Conservation (phyloP, 2,113 vertebrate genomes). For the Apaloderma vittatum region DNA sequence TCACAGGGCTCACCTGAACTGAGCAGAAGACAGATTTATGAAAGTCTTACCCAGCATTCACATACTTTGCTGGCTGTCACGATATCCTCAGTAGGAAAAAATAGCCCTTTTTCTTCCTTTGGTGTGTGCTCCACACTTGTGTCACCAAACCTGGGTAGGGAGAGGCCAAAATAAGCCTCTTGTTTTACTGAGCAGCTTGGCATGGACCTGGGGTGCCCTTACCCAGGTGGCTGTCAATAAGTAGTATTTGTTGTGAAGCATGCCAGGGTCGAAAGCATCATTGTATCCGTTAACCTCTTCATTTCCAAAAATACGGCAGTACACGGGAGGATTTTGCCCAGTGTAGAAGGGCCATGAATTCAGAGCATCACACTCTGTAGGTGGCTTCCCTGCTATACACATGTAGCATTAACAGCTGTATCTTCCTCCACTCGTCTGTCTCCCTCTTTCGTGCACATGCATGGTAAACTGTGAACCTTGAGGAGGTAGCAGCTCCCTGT, state of each 20-base stretch:
- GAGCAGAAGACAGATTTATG: neutral
- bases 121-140: neutral
- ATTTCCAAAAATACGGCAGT: neutral
- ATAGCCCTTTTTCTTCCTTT: neutral
- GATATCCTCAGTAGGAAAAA: neutral
- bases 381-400: neutral
- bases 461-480: neutral
- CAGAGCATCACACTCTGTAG: neutral
- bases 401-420: neutral
- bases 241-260: neutral
- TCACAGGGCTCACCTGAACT: neutral
- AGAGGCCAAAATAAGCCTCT: neutral
- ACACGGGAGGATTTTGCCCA: neutral
- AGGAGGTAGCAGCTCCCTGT: neutral
- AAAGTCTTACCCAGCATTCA: neutral
- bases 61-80: neutral
- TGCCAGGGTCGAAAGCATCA: neutral
- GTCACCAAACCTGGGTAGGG: neutral
- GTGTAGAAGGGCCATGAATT: neutral
- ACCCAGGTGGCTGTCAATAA: neutral
- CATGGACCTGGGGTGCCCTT: neutral
- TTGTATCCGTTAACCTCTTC: rapidly evolving
- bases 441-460: rapidly evolving
- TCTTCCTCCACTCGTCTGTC: rapidly evolving
- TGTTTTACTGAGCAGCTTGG: neutral